Conservation (phyloP, 2,113 vertebrate genomes). For the Gila orcuttii region DNA sequence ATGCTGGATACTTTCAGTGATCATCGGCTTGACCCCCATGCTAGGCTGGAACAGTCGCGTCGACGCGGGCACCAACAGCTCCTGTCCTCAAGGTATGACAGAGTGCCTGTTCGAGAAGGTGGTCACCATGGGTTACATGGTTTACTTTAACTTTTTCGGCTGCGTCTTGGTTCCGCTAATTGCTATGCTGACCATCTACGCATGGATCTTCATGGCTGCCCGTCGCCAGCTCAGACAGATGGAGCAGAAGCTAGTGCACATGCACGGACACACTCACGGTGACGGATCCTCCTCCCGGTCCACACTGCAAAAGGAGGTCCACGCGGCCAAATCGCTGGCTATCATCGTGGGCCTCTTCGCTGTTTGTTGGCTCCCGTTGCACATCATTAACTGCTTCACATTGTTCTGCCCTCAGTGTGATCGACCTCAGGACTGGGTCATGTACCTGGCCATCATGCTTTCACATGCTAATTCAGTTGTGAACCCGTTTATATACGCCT, state of each 20-base stretch:
- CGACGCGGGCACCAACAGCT: constrained; percentile 46
- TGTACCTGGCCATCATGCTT: constrained; percentile 91
- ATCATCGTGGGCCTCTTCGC: constrained; percentile 96
- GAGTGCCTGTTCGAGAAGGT: constrained; percentile 88
- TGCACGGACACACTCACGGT: constrained; percentile 43
- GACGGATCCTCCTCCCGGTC: constrained; percentile 69
- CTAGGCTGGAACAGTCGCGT: constrained; percentile 87
- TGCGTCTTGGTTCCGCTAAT: constrained; percentile 88
- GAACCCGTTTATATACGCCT: constrained; percentile 97
- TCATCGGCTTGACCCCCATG: constrained; percentile 93
- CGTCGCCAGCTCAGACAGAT: constrained; percentile 90
- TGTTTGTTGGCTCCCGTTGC: constrained; percentile 92
- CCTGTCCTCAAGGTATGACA: constrained; percentile 75
- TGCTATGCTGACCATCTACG: constrained; percentile 90
- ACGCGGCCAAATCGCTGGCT: constrained; percentile 91
- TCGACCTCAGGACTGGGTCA: constrained; percentile 81
- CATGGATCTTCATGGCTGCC: constrained; percentile 92
- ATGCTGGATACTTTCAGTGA: constrained; percentile 92
- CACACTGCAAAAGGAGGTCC: constrained; percentile 89
- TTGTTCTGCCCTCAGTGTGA: constrained; percentile 80
- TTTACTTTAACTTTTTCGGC: constrained; percentile 96
- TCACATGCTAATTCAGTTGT: constrained; percentile 94
- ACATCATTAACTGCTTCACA: constrained; percentile 91
- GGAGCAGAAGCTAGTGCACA: constrained; percentile 78
- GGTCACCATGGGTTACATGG: constrained; percentile 95